Percentiles rank a stretch among this genome's conserved stretches.
phyloP scores from a whole-genome alignment of 2,888 invertebrate species.

The Noctua janthe region DNA sequence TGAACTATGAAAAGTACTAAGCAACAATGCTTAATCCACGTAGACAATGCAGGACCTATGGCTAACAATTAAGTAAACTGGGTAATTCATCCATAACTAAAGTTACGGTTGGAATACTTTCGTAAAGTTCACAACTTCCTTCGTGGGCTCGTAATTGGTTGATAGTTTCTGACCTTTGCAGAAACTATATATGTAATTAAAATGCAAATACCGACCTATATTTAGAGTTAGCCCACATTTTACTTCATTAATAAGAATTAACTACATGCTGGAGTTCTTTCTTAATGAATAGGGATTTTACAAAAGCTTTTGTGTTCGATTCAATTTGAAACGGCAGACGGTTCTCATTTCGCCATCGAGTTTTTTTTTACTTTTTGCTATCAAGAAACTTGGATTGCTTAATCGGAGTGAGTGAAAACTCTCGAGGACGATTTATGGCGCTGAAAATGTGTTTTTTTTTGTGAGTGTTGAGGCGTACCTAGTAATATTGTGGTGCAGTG shows the following conservation, averaged over 20 bases:
- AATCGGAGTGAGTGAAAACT: slow-evolving; percentile 24
- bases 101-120: slow-evolving; percentile 78
- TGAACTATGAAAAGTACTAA: slow-evolving; percentile 24
- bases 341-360: slow-evolving; percentile 23
- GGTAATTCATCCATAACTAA: slow-evolving; percentile 77
- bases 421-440: slow-evolving; percentile 8
- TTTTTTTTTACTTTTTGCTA: slow-evolving; percentile 44
- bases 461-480: neutral
- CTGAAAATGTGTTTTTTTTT: slow-evolving; percentile 17
- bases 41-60: slow-evolving; percentile 32
- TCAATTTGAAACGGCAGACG: slow-evolving; percentile 30
- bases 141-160: slow-evolving; percentile 69
- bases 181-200: slow-evolving; percentile 52
- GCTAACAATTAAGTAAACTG: slow-evolving; percentile 77
- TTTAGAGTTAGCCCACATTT: slow-evolving; percentile 68
- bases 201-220: slow-evolving; percentile 64
- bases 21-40: slow-evolving; percentile 36
- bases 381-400: slow-evolving; percentile 25
- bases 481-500: slow-evolving; percentile 20
- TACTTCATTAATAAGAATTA: slow-evolving; percentile 44
- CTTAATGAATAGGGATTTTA: slow-evolving; percentile 41
- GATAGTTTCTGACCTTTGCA: slow-evolving; percentile 75
- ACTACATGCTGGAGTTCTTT: slow-evolving; percentile 30
- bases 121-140: slow-evolving; percentile 83
- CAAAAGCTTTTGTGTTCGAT: slow-evolving; percentile 36